These are phyloP conservation scores for Saccostrea echinata DNA, from an alignment of 1,140 invertebrate species.

Conservation along the genomic window DNA sequence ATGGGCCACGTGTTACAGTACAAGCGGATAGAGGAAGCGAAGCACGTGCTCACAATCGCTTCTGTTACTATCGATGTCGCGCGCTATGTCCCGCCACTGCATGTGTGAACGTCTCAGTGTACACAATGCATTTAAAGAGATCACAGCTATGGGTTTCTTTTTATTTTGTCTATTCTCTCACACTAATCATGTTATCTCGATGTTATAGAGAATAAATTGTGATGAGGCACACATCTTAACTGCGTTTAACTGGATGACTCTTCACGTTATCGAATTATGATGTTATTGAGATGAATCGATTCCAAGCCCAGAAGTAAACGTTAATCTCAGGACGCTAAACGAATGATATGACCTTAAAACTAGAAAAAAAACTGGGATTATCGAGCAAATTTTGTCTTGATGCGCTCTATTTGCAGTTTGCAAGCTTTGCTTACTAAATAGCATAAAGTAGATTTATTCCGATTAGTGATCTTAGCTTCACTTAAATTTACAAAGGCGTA, in stretches of 20 bases:
- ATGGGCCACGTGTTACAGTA: constrained; percentile 21
- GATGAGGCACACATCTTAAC: background rate
- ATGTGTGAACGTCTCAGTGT: constrained; percentile 8
- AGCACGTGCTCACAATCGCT: background rate
- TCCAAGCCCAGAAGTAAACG: background rate
- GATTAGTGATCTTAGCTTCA: background rate
- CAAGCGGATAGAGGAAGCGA: background rate
- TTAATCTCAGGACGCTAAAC: background rate
- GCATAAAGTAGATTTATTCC: background rate
- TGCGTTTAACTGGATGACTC: background rate
- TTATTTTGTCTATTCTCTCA: background rate
- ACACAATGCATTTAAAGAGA: constrained; percentile 27
- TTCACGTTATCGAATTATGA: background rate
- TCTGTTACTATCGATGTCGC: constrained; percentile 26
- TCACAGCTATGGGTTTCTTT: background rate
- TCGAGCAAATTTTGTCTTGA: background rate
- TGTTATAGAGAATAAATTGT: background rate
- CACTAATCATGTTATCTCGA: background rate
- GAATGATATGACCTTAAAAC: constrained; percentile 13
- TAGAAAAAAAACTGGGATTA: background rate
- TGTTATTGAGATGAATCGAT: constrained; percentile 29
- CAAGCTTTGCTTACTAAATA: background rate
- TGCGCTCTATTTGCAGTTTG: background rate
- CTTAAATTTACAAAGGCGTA: background rate
- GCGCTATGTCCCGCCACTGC: constrained; percentile 1